Percentiles rank a stretch among this genome's conserved stretches.
Conservation (phyloP, 2,113 vertebrate species). For the Clupea harengus region DNA sequence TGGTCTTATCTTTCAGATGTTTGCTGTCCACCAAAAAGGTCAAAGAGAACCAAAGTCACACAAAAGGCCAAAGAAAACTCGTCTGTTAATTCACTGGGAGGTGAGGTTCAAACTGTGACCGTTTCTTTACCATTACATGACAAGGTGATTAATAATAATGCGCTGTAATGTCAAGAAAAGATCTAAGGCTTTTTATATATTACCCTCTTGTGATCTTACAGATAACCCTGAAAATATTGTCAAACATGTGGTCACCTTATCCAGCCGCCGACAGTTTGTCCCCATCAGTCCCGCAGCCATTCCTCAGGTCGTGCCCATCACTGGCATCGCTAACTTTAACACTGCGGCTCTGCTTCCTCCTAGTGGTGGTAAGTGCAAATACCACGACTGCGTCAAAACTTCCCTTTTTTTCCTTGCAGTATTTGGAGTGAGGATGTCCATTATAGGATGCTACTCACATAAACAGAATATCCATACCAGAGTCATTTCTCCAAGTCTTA, state of each 20-base stretch:
- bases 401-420: neutral
- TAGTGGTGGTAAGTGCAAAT: slow-evolving; percentile 28
- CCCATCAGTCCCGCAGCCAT: slow-evolving; percentile 29
- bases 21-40: neutral
- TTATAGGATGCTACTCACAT: neutral
- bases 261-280: slow-evolving; percentile 33
- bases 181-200: neutral
- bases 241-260: slow-evolving; percentile 26
- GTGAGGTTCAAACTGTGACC: neutral
- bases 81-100: neutral
- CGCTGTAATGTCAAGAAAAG: neutral
- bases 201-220: neutral
- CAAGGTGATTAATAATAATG: neutral
- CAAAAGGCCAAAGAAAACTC: neutral
- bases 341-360: slow-evolving; percentile 17
- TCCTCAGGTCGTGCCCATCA: slow-evolving; percentile 14
- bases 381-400: neutral
- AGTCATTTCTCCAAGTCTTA: neutral
- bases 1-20: neutral
- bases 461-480: neutral
- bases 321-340: slow-evolving; percentile 15
- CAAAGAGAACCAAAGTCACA: neutral
- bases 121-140: neutral
- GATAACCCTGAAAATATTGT: neutral
- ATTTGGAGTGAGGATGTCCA: neutral